Conservation (phyloP, 2,113 vertebrate genomes). For the Petrocephalus microphthalmus region DNA sequence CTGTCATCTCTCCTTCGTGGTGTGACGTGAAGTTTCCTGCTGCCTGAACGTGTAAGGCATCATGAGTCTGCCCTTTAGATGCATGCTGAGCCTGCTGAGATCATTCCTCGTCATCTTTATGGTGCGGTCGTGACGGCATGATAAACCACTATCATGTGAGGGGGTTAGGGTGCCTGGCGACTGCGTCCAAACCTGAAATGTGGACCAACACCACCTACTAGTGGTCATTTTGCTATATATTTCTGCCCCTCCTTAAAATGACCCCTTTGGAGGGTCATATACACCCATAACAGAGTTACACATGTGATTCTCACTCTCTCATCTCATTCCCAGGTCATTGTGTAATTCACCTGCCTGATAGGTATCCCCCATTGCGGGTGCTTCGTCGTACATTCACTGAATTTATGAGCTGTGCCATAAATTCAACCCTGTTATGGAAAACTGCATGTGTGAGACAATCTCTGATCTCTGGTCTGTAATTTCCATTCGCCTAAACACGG, state of each 20-base stretch:
- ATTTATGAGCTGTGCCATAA: conserved; percentile 6
- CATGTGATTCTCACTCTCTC: background rate
- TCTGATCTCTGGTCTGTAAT: conserved; percentile 4
- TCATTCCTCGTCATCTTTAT: background rate
- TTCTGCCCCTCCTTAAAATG: background rate
- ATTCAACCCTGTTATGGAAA: background rate
- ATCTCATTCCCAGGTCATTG: background rate
- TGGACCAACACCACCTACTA: background rate
- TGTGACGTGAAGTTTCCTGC: background rate
- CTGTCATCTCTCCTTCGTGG: background rate
- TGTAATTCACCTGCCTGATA: background rate
- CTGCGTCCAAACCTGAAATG: background rate
- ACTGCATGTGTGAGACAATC: background rate
- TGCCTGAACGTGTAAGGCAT: background rate
- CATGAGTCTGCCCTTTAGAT: background rate
- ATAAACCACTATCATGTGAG: background rate
- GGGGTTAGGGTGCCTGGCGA: background rate
- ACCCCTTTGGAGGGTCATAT: background rate
- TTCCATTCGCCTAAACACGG: background rate
- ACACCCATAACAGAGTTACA: background rate
- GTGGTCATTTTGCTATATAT: background rate
- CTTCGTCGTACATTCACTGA: background rate
- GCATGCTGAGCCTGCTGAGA: background rate
- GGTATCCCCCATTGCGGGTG: background rate
- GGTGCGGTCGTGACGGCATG: background rate